A percentile compares a stretch with the other conserved stretches of the same genome.
phyloP scores from a whole-genome alignment of 1,140 invertebrate species.

The Drosophila pruinosa region DNA sequence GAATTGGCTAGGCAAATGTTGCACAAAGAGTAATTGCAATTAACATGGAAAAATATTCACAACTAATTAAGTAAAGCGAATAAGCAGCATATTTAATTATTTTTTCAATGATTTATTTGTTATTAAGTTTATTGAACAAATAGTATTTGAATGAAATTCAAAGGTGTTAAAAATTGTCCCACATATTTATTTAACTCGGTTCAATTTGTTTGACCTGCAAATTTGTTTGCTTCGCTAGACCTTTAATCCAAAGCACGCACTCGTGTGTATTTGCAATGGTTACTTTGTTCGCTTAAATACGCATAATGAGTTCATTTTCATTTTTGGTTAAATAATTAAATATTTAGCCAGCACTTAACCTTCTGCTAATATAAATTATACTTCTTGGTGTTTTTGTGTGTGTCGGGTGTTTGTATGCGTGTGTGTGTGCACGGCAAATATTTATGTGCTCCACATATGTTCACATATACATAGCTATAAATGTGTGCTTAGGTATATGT shows the following conservation, averaged over 20 bases:
- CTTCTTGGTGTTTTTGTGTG: slow-evolving; percentile 11
- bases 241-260: neutral
- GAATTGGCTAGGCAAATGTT: too few species aligned
- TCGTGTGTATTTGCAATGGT: slow-evolving; percentile 4
- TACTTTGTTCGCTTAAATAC: slow-evolving; percentile 29
- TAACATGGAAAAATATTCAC: neutral
- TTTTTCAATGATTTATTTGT: neutral
- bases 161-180: neutral
- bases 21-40: too few species aligned
- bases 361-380: slow-evolving; percentile 53
- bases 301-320: slow-evolving; percentile 46
- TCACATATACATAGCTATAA: slow-evolving; percentile 1
- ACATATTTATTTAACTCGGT: neutral
- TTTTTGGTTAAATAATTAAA: slow-evolving; percentile 47
- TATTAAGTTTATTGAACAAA: neutral
- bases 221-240: neutral
- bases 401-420: slow-evolving; percentile 2
- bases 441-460: slow-evolving; percentile 38
- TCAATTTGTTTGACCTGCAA: neutral
- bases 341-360: slow-evolving; percentile 53
- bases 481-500: neutral
- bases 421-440: slow-evolving; percentile 45
- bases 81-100: too few species aligned
- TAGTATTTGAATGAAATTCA: neutral
- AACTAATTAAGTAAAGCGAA: neutral